Evolutionary conservation across 2,113 vertebrate species (phyloP).

Genomic region (Dasyurus viverrinus): DNA sequence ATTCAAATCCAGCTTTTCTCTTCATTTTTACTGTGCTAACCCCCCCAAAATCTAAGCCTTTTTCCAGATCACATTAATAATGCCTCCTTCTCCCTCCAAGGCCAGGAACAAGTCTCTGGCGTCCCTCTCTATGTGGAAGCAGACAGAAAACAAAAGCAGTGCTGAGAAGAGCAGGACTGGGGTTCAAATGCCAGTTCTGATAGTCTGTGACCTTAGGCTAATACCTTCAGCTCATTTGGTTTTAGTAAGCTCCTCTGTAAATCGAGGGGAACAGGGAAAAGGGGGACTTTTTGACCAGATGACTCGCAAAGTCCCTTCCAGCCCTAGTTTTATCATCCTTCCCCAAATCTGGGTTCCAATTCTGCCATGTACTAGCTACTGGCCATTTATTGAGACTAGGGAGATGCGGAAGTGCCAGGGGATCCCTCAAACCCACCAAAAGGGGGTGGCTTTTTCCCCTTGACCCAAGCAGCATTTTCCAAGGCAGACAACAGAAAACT

Average conservation of each 20-base stretch:
- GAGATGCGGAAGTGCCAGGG: not conserved
- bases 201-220: not conserved
- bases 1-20: not conserved
- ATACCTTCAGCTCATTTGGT: not conserved
- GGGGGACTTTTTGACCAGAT: not conserved
- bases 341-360: not conserved
- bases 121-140: not conserved
- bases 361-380: not conserved
- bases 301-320: not conserved
- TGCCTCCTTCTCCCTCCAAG: not conserved
- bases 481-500: not conserved
- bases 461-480: not conserved
- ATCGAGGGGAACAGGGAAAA: not conserved
- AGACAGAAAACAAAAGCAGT: not conserved
- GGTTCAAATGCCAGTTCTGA: not conserved
- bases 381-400: not conserved
- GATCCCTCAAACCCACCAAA: not conserved
- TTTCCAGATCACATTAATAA: not conserved
- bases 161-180: not conserved
- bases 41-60: not conserved
- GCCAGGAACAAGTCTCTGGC: not conserved
- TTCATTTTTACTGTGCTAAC: not conserved
- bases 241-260: not conserved
- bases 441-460: not conserved
- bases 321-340: not conserved